Conservation (phyloP, 2,797 vertebrate species). For the Phoebastria nigripes region DNA sequence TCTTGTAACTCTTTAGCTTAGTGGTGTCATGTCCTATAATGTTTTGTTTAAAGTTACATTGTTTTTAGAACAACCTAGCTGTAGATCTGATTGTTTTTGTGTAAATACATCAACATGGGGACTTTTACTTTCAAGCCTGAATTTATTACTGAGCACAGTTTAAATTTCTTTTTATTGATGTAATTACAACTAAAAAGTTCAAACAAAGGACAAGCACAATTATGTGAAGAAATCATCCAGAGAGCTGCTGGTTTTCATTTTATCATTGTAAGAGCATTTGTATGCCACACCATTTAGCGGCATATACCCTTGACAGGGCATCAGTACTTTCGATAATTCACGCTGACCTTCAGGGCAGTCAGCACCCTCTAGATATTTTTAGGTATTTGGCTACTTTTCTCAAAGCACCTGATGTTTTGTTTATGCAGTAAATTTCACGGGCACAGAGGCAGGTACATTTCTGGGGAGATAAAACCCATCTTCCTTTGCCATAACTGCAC, state of each 20-base stretch:
- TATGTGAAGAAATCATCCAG: neutral
- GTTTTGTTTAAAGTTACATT: neutral
- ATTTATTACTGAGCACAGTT: constrained; percentile 12
- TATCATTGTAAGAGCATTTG: neutral
- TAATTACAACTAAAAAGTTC: constrained; percentile 34
- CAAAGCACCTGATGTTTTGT: constrained; percentile 44
- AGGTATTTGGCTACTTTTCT: constrained; percentile 53
- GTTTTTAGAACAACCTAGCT: neutral
- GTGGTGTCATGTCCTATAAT: neutral
- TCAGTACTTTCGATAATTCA: constrained; percentile 14
- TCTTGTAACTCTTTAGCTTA: neutral
- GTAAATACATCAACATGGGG: neutral
- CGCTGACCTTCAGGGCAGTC: constrained; percentile 48
- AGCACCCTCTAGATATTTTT: constrained; percentile 49
- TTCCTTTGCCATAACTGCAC: neutral
- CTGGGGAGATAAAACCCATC: neutral
- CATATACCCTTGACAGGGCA: constrained; percentile 17
- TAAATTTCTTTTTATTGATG: constrained; percentile 24
- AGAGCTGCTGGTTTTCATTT: neutral
- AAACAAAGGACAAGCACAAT: constrained; percentile 39
- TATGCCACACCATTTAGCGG: neutral
- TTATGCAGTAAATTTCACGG: constrained; percentile 41
- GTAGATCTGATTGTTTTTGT: neutral
- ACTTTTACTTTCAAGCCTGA: neutral
- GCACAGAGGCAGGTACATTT: constrained; percentile 2